Conservation (phyloP, 2,797 vertebrate species). For the Meda fulgida region DNA sequence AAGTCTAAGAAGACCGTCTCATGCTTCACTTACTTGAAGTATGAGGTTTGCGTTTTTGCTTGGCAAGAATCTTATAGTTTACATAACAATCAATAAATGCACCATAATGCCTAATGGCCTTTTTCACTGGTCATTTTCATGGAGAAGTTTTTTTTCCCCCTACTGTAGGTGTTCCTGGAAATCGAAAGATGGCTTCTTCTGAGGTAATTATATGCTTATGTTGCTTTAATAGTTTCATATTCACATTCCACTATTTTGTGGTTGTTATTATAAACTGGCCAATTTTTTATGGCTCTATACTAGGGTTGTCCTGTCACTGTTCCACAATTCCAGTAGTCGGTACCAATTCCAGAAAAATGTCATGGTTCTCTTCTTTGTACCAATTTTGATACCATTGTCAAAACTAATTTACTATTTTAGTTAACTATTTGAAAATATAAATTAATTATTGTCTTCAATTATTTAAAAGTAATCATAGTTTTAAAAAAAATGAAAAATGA, state of each 20-base stretch:
- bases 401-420: neutral
- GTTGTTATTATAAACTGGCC: neutral
- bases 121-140: neutral
- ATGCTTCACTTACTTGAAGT: neutral
- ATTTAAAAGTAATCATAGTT: neutral
- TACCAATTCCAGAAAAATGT: neutral
- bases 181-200: constrained; percentile 66
- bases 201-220: constrained; percentile 71
- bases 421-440: neutral
- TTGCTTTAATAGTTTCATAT: neutral
- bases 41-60: neutral
- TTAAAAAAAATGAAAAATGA: neutral
- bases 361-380: neutral
- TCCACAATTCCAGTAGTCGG: neutral
- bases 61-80: neutral
- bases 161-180: constrained; percentile 66
- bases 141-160: neutral
- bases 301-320: neutral
- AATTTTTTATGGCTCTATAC: neutral
- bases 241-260: neutral
- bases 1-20: neutral
- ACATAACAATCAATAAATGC: neutral
- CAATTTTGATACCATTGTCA: neutral
- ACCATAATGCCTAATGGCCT: neutral
- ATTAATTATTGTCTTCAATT: neutral